These are phyloP conservation scores for Venusia cambrica DNA, from an alignment of 2,888 invertebrate genomes.

Conservation along the genomic window DNA sequence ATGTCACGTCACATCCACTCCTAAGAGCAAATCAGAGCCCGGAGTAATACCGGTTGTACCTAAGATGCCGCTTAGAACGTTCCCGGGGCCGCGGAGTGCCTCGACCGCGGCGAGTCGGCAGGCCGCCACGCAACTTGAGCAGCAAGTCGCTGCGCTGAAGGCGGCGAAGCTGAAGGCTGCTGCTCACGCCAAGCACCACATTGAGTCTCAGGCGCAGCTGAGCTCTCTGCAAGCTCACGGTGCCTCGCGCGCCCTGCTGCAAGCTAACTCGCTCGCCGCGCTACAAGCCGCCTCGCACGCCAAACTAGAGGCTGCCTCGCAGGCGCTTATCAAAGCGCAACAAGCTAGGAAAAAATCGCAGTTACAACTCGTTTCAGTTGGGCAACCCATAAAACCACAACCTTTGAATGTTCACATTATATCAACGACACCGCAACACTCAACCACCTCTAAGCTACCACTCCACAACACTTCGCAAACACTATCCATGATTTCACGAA, in stretches of 20 bases:
- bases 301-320: constrained; percentile 7
- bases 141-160: neutral
- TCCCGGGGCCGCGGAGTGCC: constrained; percentile 21
- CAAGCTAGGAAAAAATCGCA: constrained; percentile 1
- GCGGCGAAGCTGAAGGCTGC: constrained; percentile 6
- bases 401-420: too few species aligned
- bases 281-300: constrained; percentile 15
- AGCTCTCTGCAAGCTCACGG: constrained; percentile 1
- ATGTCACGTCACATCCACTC: too few species aligned
- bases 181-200: constrained; percentile 14
- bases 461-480: too few species aligned
- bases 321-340: constrained; percentile 1
- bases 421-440: too few species aligned
- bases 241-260: constrained; percentile 3
- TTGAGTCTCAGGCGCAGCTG: constrained; percentile 8
- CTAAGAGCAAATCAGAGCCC: constrained; percentile 9
- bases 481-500: too few species aligned
- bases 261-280: constrained; percentile 12
- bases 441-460: too few species aligned
- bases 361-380: neutral
- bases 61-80: constrained; percentile 14
- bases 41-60: constrained; percentile 13
- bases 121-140: constrained; percentile 1
- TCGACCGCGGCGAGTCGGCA: constrained; percentile 13
- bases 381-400: too few species aligned